These are phyloP conservation scores for Ormyrus pomaceus DNA, from an alignment of 2,888 invertebrate genomes.

Conservation along the genomic window DNA sequence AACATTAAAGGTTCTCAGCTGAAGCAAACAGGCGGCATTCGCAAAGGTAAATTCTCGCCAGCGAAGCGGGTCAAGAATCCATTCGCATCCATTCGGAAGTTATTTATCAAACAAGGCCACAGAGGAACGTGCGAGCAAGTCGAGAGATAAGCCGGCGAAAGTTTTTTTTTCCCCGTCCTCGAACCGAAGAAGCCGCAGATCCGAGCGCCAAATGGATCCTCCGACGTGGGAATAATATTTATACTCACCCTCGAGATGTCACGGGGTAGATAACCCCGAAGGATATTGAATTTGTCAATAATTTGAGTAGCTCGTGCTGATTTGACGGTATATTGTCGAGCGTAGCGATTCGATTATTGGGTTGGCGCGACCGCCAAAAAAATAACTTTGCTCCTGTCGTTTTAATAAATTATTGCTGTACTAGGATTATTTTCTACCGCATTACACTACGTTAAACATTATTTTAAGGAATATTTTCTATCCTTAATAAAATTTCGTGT, in stretches of 20 bases:
- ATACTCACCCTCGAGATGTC: neutral
- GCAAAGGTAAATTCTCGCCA: no score
- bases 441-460: no score
- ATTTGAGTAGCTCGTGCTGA: neutral
- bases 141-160: conserved; percentile 7
- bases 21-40: no score
- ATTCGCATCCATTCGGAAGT: conserved; percentile 21
- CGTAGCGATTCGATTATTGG: neutral
- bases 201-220: no score
- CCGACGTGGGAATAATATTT: no score
- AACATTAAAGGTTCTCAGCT: no score
- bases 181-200: no score
- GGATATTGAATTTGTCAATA: conserved; percentile 4
- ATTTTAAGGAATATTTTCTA: no score
- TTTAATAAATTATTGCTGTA: neutral
- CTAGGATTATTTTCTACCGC: neutral
- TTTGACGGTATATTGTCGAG: neutral
- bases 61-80: conserved; percentile 5
- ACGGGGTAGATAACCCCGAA: conserved; percentile 3
- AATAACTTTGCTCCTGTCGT: no score
- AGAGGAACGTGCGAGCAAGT: neutral
- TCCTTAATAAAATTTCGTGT: no score
- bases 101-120: conserved; percentile 11
- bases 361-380: neutral
- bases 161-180: neutral